Conservation (phyloP, 1,140 invertebrate species). For the Microplitis mediator region DNA sequence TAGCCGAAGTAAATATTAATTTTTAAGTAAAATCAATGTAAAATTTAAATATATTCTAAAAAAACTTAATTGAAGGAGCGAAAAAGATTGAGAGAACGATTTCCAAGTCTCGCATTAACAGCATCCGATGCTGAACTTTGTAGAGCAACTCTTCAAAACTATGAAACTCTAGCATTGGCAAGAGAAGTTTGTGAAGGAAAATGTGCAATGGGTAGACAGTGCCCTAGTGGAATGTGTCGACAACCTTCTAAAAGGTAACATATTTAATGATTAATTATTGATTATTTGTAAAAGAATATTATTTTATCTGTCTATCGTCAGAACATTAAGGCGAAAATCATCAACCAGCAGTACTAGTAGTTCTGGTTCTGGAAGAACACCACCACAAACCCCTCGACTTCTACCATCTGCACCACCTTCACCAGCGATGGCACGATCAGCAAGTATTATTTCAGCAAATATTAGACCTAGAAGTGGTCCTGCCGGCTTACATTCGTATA, state of each 20-base stretch:
- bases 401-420: conserved; percentile 59
- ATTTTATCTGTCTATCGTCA: background rate
- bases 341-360: conserved; percentile 63
- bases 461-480: conserved; percentile 73
- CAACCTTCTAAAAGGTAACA: conserved; percentile 63
- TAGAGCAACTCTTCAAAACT: conserved; percentile 76
- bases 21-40: too few relatives aligned
- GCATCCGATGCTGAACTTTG: conserved; percentile 79
- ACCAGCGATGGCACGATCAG: conserved; percentile 57
- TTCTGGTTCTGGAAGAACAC: conserved; percentile 61
- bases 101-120: conserved; percentile 76
- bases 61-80: conserved; percentile 70
- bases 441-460: conserved; percentile 65
- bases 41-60: too few relatives aligned
- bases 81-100: conserved; percentile 80
- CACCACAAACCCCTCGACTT: conserved; percentile 63
- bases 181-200: conserved; percentile 84
- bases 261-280: conserved; percentile 6
- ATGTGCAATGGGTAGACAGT: conserved; percentile 81
- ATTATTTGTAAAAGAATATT: background rate
- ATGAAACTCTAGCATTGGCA: conserved; percentile 78
- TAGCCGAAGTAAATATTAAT: conserved; percentile 73
- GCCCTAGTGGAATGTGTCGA: conserved; percentile 77
- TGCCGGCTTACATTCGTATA: conserved; percentile 75
- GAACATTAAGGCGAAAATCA: conserved; percentile 62